A percentile compares a stretch with the other conserved stretches of the same genome.
Evolutionary conservation across 1,140 invertebrate species (phyloP).

Genomic region (Neuroterus valhalla): DNA sequence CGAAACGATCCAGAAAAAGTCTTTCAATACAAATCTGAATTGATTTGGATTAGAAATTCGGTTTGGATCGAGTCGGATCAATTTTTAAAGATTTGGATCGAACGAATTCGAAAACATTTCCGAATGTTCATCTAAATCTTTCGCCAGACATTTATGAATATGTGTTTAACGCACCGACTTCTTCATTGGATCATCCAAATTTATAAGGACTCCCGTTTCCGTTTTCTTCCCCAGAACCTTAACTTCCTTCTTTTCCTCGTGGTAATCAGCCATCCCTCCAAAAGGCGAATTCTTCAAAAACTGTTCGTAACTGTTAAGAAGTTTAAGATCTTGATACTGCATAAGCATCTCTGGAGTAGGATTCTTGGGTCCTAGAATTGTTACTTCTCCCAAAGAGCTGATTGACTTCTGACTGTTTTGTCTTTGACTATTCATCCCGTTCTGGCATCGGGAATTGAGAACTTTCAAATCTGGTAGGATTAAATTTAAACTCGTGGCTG

Average conservation of each 20-base stretch:
- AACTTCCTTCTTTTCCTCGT: conserved; percentile 53
- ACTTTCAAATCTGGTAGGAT: conserved; percentile 57
- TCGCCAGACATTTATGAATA: too few relatives aligned
- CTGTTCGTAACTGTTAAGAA: conserved; percentile 61
- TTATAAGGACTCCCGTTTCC: conserved; percentile 38
- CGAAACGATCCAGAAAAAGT: too few relatives aligned
- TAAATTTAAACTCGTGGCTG: conserved; percentile 47
- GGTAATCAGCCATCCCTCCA: conserved; percentile 33
- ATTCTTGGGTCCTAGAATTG: conserved; percentile 59
- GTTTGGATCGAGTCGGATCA: too few relatives aligned
- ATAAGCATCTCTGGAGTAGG: conserved; percentile 44
- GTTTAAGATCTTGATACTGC: conserved; percentile 60
- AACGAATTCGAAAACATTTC: too few relatives aligned
- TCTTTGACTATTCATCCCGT: conserved; percentile 36
- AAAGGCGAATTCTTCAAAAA: conserved; percentile 52
- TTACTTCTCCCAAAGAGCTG: conserved; percentile 43
- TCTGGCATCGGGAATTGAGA: conserved; percentile 40
- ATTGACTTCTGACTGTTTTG: not conserved
- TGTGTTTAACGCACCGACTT: too few relatives aligned
- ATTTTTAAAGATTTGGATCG: too few relatives aligned
- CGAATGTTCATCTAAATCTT: too few relatives aligned
- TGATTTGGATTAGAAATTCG: too few relatives aligned
- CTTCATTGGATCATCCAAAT: too few relatives aligned
- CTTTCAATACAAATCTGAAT: too few relatives aligned
- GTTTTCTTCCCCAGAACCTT: conserved; percentile 61